Evolutionary conservation across 1,140 invertebrate genomes (phyloP), one percentile per base, ranked within the genome.

Genomic region (Neodiprion virginianus): DNA sequence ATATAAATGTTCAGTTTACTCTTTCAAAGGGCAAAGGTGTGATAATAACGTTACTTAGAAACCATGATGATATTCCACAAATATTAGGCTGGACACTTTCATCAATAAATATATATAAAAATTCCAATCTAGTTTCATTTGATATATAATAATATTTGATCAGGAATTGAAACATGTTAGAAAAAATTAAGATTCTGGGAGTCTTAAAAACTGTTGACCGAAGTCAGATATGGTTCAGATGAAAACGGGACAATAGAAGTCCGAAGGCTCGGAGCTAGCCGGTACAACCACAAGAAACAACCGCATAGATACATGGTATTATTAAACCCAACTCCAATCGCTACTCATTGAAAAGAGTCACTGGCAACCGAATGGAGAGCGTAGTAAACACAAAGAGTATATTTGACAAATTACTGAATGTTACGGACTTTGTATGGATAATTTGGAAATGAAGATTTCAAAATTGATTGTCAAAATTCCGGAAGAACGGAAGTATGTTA

Each of bases 321-420:
- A 82, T 78, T 82, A 80, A 87, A 87, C 83, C 81, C 86, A 88
- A 85, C 87, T 88, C 87, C 87, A 88, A 88, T 88, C 84, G 85
- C 83, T 84, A 82, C 79, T 82, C 79, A 75, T 78, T 76, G 72
- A 74, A 71, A 5, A 40, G 75, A 75, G 76, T 84, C 76, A 86
- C 87, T 88, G 87, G 87, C 87, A 87, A 82, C 84, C 81, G 78
- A 81, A 79, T 80, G 78, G 77, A 80, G 75, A 79, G 61, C 74
- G n/a, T 23, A 69, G 53, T 69, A 21, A 69, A 47, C 11, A 69
- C 21, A 28, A 69, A 69, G 68, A 69, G 68, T 69, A 69, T 23
- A 61, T 61, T 61, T 5, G 53, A 61, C n/a, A 61, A 61, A 61
- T 12, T 14, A 61, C 8, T 8, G n/a, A 40, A 40, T 40, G 28